These are phyloP conservation scores for Diogma glabrata DNA, from an alignment of 2,888 invertebrate species.

Conservation along the genomic window DNA sequence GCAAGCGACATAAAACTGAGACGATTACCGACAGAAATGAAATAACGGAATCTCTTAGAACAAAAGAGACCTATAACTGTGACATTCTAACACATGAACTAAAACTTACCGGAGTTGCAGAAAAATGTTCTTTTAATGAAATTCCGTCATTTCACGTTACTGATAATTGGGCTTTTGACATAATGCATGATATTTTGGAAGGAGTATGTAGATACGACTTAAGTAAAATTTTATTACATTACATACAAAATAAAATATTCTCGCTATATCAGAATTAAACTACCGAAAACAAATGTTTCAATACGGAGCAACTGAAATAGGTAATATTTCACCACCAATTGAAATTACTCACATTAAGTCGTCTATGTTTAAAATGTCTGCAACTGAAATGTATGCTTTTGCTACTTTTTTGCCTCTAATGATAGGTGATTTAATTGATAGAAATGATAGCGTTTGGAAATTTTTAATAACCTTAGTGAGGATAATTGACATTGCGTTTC, in stretches of 20 bases:
- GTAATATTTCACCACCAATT: background rate
- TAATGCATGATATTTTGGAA: slow-evolving; percentile 2
- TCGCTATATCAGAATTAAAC: background rate
- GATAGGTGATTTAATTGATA: no score
- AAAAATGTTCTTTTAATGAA: background rate
- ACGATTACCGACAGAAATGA: background rate
- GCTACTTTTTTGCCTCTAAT: no score
- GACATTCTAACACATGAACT: background rate
- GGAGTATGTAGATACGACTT: background rate
- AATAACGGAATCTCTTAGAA: background rate
- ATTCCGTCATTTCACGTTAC: slow-evolving; percentile 7
- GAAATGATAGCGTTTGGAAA: no score
- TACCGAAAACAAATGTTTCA: background rate
- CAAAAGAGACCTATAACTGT: background rate
- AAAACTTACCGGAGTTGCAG: no score
- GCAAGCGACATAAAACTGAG: background rate
- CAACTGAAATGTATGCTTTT: no score
- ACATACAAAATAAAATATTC: background rate
- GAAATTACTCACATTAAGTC: no score
- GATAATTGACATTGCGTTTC: no score
- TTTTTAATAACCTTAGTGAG: no score
- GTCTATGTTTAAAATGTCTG: no score
- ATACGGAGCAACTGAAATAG: background rate
- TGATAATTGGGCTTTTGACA: background rate
- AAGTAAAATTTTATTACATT: no score